These are phyloP conservation scores for Prinia subflava DNA, from an alignment of 2,113 vertebrate species.

Conservation along the genomic window DNA sequence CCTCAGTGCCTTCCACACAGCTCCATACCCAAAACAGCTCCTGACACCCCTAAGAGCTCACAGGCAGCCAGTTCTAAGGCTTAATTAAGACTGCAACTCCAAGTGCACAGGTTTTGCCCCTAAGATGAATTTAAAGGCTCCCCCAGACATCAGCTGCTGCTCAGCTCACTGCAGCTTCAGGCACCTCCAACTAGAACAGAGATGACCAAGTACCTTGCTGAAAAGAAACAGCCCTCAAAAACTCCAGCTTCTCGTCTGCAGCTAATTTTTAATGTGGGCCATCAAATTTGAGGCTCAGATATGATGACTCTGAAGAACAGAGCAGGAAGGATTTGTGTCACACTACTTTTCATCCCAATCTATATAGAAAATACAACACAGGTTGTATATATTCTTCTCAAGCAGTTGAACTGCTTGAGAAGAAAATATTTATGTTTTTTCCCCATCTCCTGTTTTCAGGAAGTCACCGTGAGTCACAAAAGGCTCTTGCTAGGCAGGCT, in stretches of 20 bases:
- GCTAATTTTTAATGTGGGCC: neutral
- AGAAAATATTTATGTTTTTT: rapidly evolving
- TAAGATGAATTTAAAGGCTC: rapidly evolving
- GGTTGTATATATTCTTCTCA: too few relatives aligned
- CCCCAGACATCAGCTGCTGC: neutral
- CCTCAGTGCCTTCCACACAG: neutral
- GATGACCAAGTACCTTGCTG: rapidly evolving
- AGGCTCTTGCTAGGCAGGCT: neutral
- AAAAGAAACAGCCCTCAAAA: neutral
- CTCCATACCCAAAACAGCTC: neutral
- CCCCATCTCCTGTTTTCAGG: neutral
- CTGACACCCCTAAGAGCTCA: neutral
- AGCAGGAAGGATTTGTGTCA: neutral
- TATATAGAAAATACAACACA: neutral
- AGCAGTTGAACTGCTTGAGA: neutral
- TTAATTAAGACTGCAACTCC: neutral
- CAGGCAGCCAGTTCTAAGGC: rapidly evolving
- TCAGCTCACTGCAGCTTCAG: neutral
- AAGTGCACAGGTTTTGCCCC: neutral
- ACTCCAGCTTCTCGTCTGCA: neutral
- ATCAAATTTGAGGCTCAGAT: neutral
- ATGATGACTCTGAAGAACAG: rapidly evolving
- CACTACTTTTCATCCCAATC: neutral
- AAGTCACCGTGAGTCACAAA: neutral
- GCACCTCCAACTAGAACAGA: neutral